Evolutionary conservation across 1,140 invertebrate genomes (phyloP), one percentile per base, ranked within the genome.

Genomic region (Sipha flava): DNA sequence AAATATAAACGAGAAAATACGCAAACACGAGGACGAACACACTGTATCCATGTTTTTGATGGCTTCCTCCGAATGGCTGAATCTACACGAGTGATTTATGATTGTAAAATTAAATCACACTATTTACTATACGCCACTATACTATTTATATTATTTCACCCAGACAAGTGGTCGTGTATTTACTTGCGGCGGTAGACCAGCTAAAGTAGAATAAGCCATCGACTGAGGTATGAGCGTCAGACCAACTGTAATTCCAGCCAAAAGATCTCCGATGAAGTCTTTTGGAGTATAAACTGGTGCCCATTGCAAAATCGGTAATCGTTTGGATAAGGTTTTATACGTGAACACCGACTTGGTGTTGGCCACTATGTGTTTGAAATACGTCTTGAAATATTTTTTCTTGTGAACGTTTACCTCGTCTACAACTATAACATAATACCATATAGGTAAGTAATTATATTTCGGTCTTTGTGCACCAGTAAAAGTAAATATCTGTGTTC

Each of bases 161-260:
- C n/a, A n/a, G n/a, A n/a, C n/a, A n/a, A n/a, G n/a, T n/a, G 1
- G 10, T 2, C 9, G 10, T 23, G 16, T 2, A 70, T 82, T 82
- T 84, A 89, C 88, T 85, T 90, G 87, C 31, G 86, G 83, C 81
- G 83, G 85, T 66, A 90, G 83, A 29, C 92, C 91, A 43, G 94
- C 94, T 3, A 95, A 88, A 5, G 89, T 87, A 7, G 92, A 93
- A 84, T 94, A 95, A 5, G 94, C 93, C 52, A 96, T 91, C 1
- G 91, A 92, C 86, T 95, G 94, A 1, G 94, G 93, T 81, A 96
- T 92, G 2, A 94, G 92, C 0, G 93, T 95, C 3, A 95, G 86
- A 12, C 90, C 91, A 0, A 96, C 94, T 0, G 94, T 95, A 40
- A 95, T 86, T 0, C 94, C 94, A 64, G 94, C 94, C 45, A 95